Conservation (phyloP, 1,140 invertebrate genomes). For the Drosophila murphyi region DNA sequence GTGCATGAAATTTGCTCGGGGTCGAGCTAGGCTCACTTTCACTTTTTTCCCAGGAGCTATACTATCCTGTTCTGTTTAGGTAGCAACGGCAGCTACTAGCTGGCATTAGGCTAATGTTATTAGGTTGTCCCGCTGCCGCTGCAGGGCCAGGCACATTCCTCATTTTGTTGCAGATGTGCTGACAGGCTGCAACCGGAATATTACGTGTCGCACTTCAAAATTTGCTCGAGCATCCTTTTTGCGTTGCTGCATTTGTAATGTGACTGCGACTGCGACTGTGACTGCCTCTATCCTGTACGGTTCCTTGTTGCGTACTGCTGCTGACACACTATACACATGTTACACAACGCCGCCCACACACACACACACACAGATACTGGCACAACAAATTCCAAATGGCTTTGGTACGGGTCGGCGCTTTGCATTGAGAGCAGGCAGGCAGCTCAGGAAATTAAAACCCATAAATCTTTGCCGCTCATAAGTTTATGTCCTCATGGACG, state of each 20-base stretch:
- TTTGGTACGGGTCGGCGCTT: slow-evolving; percentile 41
- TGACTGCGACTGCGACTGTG: neutral
- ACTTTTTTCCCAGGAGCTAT: slow-evolving; percentile 57
- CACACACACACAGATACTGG: slow-evolving; percentile 11
- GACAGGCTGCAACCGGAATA: slow-evolving; percentile 65
- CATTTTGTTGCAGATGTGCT: slow-evolving; percentile 76
- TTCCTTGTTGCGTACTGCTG: slow-evolving; percentile 13
- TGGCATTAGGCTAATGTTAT: slow-evolving; percentile 67
- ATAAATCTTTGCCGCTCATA: slow-evolving; percentile 70
- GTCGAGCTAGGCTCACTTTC: slow-evolving; percentile 65
- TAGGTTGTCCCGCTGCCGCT: slow-evolving; percentile 45
- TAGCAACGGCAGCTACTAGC: slow-evolving; percentile 54
- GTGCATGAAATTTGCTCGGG: slow-evolving; percentile 72
- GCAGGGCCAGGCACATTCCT: slow-evolving; percentile 57
- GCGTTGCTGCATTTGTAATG: slow-evolving; percentile 33
- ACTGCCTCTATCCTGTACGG: neutral
- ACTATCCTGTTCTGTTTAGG: slow-evolving; percentile 42
- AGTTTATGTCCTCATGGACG: slow-evolving; percentile 45
- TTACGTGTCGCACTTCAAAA: slow-evolving; percentile 73
- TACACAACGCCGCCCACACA: slow-evolving; percentile 30
- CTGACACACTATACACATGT: slow-evolving; percentile 41
- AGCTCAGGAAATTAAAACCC: slow-evolving; percentile 80
- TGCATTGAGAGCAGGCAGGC: slow-evolving; percentile 41
- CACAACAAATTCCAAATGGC: slow-evolving; percentile 5
- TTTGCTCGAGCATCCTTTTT: slow-evolving; percentile 55